A percentile compares a stretch with the other conserved stretches of the same genome.
Conservation (phyloP, 2,888 invertebrate genomes). For the Cataglyphis livida region DNA sequence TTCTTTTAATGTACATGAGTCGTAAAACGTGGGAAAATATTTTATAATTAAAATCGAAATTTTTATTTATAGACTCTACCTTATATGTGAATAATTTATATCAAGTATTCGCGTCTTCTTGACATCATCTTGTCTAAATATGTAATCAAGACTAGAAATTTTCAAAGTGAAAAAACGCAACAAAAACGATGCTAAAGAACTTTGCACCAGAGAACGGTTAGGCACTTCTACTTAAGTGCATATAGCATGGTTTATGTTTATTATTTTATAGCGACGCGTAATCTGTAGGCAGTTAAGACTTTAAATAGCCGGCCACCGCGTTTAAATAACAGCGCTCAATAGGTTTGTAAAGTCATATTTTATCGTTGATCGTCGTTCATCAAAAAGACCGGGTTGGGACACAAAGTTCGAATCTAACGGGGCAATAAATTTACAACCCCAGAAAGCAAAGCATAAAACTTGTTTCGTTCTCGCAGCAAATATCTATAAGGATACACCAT, state of each 20-base stretch:
- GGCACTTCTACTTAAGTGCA: conserved; percentile 27
- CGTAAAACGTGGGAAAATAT: not conserved
- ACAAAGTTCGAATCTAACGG: conserved; percentile 78
- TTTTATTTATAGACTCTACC: not conserved
- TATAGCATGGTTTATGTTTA: conserved; percentile 82
- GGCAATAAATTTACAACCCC: conserved; percentile 81
- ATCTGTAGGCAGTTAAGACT: conserved; percentile 78
- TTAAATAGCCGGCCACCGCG: conserved; percentile 80
- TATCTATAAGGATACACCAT: conserved; percentile 26
- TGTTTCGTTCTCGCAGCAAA: conserved; percentile 54
- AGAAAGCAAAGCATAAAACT: conserved; percentile 78
- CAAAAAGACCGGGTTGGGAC: conserved; percentile 76
- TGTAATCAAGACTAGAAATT: not conserved
- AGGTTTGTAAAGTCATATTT: conserved; percentile 82
- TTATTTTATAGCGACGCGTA: conserved; percentile 83
- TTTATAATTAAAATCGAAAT: conserved; percentile 13
- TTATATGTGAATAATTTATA: not conserved
- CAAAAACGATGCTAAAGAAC: not conserved
- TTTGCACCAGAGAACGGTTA: not conserved
- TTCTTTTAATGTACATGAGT: not conserved
- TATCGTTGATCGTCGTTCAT: conserved; percentile 82
- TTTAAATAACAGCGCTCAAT: conserved; percentile 79
- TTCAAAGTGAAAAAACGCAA: not conserved
- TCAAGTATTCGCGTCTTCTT: not conserved
- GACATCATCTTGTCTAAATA: not conserved